Conservation (phyloP, 2,797 vertebrate genomes). For the Clamator glandarius region DNA sequence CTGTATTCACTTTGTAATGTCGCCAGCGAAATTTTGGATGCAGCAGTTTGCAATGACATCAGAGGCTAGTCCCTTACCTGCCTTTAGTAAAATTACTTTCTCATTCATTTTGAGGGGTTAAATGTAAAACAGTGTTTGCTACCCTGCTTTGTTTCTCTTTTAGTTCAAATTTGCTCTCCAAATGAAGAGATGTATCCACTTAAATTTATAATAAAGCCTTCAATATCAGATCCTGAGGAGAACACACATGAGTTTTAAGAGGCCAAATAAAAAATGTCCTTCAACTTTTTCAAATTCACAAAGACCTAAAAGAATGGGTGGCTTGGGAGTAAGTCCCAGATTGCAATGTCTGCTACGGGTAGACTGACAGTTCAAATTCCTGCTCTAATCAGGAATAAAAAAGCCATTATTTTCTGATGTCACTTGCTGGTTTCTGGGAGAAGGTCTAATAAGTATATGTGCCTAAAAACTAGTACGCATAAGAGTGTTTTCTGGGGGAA, state of each 20-base stretch:
- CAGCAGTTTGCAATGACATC: constrained; percentile 32
- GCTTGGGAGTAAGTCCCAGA: background rate
- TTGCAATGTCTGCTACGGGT: background rate
- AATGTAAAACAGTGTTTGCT: background rate
- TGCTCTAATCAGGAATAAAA: background rate
- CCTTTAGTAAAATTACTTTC: background rate
- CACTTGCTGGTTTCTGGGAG: background rate
- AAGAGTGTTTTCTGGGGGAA: background rate
- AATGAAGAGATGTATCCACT: background rate
- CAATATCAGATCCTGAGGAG: background rate
- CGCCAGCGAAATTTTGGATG: constrained; percentile 24
- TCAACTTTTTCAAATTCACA: background rate
- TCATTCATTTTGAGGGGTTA: background rate
- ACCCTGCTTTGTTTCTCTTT: background rate
- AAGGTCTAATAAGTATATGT: background rate
- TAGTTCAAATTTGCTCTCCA: background rate
- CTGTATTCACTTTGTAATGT: constrained; percentile 11
- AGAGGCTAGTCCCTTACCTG: constrained; percentile 31
- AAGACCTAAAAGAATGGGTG: background rate
- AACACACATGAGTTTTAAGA: background rate
- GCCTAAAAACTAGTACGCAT: background rate
- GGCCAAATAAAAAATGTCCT: background rate
- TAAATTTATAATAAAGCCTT: background rate
- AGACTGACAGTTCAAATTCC: background rate
- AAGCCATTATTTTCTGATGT: background rate